Evolutionary conservation across 2,888 invertebrate species (phyloP).

Genomic region (Drosophila sordidapex): DNA sequence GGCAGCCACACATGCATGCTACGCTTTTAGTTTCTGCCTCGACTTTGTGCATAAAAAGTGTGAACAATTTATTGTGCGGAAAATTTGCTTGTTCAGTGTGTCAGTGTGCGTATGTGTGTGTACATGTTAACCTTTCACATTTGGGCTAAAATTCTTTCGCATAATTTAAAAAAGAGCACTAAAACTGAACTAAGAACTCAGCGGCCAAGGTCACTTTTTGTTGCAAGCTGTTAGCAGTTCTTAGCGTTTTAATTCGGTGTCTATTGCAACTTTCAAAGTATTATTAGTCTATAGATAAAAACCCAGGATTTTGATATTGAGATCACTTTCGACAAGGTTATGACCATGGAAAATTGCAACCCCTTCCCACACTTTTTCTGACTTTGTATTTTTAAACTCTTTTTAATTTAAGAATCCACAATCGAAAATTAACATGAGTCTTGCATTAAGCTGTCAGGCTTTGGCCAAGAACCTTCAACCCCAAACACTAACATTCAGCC

Average conservation of each 20-base stretch:
- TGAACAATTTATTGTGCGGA: conserved; percentile 76
- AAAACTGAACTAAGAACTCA: conserved; percentile 24
- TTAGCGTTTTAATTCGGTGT: conserved; percentile 9
- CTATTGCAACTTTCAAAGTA: conserved; percentile 3
- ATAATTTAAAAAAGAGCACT: conserved; percentile 56
- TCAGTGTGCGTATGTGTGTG: conserved; percentile 2
- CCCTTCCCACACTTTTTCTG: neutral
- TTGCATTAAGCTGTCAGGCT: neutral
- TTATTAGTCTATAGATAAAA: neutral
- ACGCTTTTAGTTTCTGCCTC: conserved; percentile 12
- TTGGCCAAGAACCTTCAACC: conserved; percentile 2
- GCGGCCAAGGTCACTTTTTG: conserved; percentile 41
- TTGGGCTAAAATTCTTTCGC: conserved; percentile 53
- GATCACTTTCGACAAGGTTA: neutral
- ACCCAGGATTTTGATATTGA: too few relatives aligned
- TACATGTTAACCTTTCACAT: conserved; percentile 30
- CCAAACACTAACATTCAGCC: neutral
- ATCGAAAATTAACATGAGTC: neutral
- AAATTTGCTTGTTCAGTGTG: conserved; percentile 55
- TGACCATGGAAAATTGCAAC: neutral
- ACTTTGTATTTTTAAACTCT: neutral
- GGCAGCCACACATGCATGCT: conserved; percentile 15
- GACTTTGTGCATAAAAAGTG: conserved; percentile 60
- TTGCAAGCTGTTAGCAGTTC: conserved; percentile 10
- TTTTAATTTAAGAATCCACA: neutral